phyloP scores from a whole-genome alignment of 1,140 invertebrate genomes.

The Macrotrachela quadricornifera region DNA sequence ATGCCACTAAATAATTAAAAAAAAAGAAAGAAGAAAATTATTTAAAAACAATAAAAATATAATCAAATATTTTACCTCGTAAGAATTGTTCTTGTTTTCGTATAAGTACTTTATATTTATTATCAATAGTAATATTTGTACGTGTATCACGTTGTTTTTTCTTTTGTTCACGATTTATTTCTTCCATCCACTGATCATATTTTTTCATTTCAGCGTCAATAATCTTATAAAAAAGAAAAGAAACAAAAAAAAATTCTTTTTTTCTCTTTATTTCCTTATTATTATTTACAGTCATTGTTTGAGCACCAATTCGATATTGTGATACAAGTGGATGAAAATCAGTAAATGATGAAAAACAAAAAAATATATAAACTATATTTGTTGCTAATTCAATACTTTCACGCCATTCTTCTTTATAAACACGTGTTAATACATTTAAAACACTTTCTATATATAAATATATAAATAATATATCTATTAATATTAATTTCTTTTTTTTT shows the following conservation, averaged over 20 bases:
- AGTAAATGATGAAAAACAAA: constrained; percentile 85
- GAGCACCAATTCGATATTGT: constrained; percentile 50
- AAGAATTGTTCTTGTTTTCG: constrained; percentile 78
- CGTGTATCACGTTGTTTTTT: too few relatives aligned
- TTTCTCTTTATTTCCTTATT: not conserved
- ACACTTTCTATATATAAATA: constrained; percentile 57
- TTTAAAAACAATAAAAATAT: too few relatives aligned
- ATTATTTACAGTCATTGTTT: constrained; percentile 1
- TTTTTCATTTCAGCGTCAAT: constrained; percentile 75
- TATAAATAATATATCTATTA: constrained; percentile 8
- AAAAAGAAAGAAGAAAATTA: not conserved
- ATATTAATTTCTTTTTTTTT: constrained; percentile 5
- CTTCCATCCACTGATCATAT: constrained; percentile 75
- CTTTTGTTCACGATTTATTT: constrained; percentile 42
- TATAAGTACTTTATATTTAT: constrained; percentile 52
- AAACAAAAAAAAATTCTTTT: not conserved
- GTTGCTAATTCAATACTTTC: constrained; percentile 81
- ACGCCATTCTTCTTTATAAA: constrained; percentile 86
- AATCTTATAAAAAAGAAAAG: constrained; percentile 40
- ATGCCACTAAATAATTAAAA: constrained; percentile 38
- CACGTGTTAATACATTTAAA: constrained; percentile 71
- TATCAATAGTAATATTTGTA: constrained; percentile 45
- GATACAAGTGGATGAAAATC: constrained; percentile 77
- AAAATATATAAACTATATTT: constrained; percentile 87
- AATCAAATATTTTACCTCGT: constrained; percentile 33